phyloP scores from a whole-genome alignment of 2,113 vertebrate species.

The Dryoscopus gambensis region DNA sequence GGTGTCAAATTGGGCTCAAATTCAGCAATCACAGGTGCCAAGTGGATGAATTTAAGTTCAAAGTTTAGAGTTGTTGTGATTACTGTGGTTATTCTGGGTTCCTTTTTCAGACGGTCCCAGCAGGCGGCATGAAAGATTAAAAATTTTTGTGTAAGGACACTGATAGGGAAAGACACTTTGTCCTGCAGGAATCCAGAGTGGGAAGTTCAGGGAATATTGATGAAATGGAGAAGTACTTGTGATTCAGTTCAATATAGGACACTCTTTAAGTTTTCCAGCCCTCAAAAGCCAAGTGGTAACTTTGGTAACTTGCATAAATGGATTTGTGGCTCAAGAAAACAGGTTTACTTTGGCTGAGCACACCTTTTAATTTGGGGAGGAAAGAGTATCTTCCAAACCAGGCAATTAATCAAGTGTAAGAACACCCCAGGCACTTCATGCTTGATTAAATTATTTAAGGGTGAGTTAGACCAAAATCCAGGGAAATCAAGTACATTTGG shows the following conservation, averaged over 20 bases:
- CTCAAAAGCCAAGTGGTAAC: not conserved
- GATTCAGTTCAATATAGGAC: not conserved
- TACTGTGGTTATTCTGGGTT: not conserved
- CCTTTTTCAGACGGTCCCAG: not conserved
- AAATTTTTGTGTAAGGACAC: not conserved
- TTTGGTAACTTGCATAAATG: not conserved
- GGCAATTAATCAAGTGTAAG: not conserved
- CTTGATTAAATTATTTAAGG: not conserved
- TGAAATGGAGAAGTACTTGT: not conserved
- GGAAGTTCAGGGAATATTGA: not conserved
- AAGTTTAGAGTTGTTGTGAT: not conserved
- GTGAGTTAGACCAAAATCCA: not conserved
- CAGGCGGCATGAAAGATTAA: not conserved
- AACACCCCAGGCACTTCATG: not conserved
- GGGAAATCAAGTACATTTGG: not conserved
- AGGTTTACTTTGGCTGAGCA: not conserved
- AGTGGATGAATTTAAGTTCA: not conserved
- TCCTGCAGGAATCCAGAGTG: not conserved
- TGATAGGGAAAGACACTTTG: not conserved
- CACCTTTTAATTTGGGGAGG: not conserved
- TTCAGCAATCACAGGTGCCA: conserved; percentile 18
- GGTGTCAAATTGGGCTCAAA: not conserved
- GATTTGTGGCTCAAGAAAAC: not conserved
- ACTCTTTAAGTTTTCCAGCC: not conserved
- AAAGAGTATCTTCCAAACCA: not conserved